Conservation (phyloP, 2,888 invertebrate species). For the Tiliacea aurago region DNA sequence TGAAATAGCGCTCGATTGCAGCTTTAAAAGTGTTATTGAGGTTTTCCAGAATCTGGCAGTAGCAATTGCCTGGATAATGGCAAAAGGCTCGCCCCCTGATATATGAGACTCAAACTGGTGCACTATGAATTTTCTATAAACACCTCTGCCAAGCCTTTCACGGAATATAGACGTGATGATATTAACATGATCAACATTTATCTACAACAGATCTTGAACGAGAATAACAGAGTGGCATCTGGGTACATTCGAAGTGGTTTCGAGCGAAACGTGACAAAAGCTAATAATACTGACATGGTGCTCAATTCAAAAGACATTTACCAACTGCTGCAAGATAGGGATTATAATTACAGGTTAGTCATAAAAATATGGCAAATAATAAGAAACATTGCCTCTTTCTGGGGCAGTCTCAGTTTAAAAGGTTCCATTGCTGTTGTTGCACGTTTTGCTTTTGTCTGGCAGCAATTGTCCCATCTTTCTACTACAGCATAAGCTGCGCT, state of each 20-base stretch:
- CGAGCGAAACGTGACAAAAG: not conserved
- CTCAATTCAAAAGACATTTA: constrained; percentile 30
- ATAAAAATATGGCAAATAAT: not conserved
- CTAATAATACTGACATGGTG: constrained; percentile 1
- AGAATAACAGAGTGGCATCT: constrained; percentile 24
- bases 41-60: not conserved
- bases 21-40: not conserved
- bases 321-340: constrained; percentile 32
- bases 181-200: not conserved
- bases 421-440: no score
- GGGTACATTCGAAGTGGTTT: constrained; percentile 11
- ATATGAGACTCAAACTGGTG: not conserved
- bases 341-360: constrained; percentile 38
- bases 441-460: not conserved
- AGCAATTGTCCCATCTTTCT: not conserved
- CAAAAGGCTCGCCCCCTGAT: not conserved
- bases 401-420: not conserved
- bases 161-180: not conserved
- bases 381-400: not conserved
- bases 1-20: not conserved
- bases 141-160: not conserved
- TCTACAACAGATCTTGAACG: constrained; percentile 27
- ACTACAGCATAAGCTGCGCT: not conserved
- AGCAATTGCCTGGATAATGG: not conserved
- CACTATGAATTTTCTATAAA: not conserved